Evolutionary conservation across 2,888 invertebrate genomes (phyloP), one percentile per base, ranked within the genome.

Genomic region (Orthosia cruda): DNA sequence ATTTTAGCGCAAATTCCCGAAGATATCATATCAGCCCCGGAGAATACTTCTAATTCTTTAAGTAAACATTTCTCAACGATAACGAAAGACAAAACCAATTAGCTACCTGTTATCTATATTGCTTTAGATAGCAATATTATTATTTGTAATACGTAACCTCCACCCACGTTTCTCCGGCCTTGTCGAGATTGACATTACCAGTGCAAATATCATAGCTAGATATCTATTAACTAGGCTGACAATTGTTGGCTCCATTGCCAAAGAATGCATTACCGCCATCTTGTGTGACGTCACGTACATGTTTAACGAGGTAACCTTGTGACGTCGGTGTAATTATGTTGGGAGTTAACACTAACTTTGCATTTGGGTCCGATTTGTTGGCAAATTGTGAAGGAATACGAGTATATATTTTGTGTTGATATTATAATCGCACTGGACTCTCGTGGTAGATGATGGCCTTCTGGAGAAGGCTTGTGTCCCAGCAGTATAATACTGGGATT

Each of bases 211-310:
- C 86, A 87, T 80, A 81, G 83, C 47, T 77, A 81, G 83, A 32
- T 77, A 78, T 77, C 73, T 81, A 81, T 74, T 73, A 77, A 73
- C 86, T 88, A 87, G 84, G 84, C 85, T 86, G 81, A 89, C 88
- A 89, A 91, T 91, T 88, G 87, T 91, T 91, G 91, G 90, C 91
- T 83, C 75, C 89, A 89, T 88, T 91, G 93, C 93, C 93, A 93
- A 93, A 91, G 90, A 92, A 92, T 93, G 92, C 92, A 92, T 71
- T 79, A 77, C 74, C 72, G 88, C 84, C 89, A 88, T 88, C 75
- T 89, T 89, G 83, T 50, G 77, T 91, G 87, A 87, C 86, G 84
- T 85, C 84, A 90, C 67, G 88, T 71, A 70, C 65, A 72, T 81
- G 85, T 88, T 80, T 75, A 74, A 81, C 80, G 79, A 76, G 76